These are phyloP conservation scores for Andricus curvator DNA, from an alignment of 2,888 invertebrate genomes.

Conservation along the genomic window DNA sequence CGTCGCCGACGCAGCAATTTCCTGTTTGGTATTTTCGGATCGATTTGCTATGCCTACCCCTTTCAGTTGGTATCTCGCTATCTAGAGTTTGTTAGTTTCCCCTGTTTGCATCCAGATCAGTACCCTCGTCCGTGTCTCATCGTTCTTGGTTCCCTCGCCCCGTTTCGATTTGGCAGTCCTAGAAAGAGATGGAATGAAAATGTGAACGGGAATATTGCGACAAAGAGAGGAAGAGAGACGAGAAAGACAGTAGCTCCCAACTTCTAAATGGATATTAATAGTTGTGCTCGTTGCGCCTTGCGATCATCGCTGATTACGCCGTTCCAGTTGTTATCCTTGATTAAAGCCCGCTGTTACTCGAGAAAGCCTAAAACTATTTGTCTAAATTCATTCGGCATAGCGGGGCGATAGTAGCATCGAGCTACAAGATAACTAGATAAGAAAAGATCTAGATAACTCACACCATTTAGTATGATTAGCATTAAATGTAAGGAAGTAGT, in stretches of 20 bases:
- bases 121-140: slow-evolving; percentile 48
- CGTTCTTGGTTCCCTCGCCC: slow-evolving; percentile 30
- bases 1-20: slow-evolving; percentile 56
- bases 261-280: slow-evolving; percentile 73
- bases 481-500: too few species aligned
- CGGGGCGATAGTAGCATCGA: slow-evolving; percentile 57
- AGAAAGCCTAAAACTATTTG: slow-evolving; percentile 55
- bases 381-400: slow-evolving; percentile 59
- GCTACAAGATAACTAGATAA: slow-evolving; percentile 47
- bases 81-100: slow-evolving; percentile 54
- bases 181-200: not conserved
- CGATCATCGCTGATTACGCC: slow-evolving; percentile 72
- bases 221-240: slow-evolving; percentile 43
- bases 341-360: slow-evolving; percentile 60
- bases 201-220: slow-evolving; percentile 42
- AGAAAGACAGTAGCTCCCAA: slow-evolving; percentile 48
- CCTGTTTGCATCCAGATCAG: slow-evolving; percentile 46
- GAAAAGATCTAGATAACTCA: too few species aligned
- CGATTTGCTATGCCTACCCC: slow-evolving; percentile 66
- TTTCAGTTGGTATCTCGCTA: slow-evolving; percentile 54
- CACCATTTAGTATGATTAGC: too few species aligned
- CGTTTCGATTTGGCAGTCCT: not conserved
- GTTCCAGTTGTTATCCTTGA: slow-evolving; percentile 74
- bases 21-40: slow-evolving; percentile 65
- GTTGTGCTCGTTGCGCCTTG: slow-evolving; percentile 64